Evolutionary conservation across 2,888 invertebrate species (phyloP).

Genomic region (Holacanthella duospinosa): DNA sequence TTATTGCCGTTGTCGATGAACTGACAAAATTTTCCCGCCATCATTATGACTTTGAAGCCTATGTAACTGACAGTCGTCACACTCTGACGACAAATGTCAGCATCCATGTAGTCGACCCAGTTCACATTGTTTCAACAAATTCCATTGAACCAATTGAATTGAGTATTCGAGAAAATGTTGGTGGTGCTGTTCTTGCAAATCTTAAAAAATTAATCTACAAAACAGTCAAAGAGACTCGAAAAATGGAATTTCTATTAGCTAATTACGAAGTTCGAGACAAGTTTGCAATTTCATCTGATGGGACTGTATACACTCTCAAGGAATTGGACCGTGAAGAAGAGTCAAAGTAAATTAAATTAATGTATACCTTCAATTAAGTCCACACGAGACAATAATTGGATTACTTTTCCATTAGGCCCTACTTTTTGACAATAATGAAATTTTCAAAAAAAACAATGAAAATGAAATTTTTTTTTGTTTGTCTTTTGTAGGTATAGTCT

Average conservation of each 20-base stretch:
- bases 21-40: slow-evolving; percentile 57
- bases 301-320: slow-evolving; percentile 64
- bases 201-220: slow-evolving; percentile 22
- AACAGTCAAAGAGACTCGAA: slow-evolving; percentile 15
- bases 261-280: slow-evolving; percentile 71
- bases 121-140: slow-evolving; percentile 61
- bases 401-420: no score
- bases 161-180: slow-evolving; percentile 39
- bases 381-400: no score
- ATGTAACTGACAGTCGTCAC: slow-evolving; percentile 56
- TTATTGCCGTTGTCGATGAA: slow-evolving; percentile 71
- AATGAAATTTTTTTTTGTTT: background rate
- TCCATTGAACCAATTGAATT: slow-evolving; percentile 56
- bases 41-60: slow-evolving; percentile 69
- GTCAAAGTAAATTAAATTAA: slow-evolving; percentile 48
- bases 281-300: slow-evolving; percentile 65
- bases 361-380: background rate
- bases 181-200: slow-evolving; percentile 34
- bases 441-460: no score
- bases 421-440: no score
- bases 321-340: slow-evolving; percentile 66
- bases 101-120: slow-evolving; percentile 67
- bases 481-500: slow-evolving; percentile 44
- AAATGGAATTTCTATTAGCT: slow-evolving; percentile 57
- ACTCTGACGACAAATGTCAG: slow-evolving; percentile 71